phyloP scores from a whole-genome alignment of 2,797 vertebrate species.

The Anguilla pacifica region DNA sequence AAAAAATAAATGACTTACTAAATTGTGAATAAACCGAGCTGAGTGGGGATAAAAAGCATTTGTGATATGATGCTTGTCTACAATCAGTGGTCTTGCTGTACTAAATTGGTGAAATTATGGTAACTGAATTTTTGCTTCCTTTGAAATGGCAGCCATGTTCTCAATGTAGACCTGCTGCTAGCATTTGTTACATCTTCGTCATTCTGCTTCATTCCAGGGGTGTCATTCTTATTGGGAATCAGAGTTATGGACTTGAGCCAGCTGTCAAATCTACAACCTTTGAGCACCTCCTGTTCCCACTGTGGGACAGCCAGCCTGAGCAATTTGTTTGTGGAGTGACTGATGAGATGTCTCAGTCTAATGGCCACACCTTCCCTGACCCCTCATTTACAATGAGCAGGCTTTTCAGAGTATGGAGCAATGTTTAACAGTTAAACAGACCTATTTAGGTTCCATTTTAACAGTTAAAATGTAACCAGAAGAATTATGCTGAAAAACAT shows the following conservation, averaged over 20 bases:
- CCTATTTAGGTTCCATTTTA: not conserved
- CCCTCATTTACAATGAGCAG: constrained; percentile 52
- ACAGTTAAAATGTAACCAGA: not conserved
- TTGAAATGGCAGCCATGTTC: not conserved
- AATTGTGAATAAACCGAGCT: not conserved
- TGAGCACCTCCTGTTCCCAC: constrained; percentile 76
- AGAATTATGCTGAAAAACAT: not conserved
- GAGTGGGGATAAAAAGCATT: not conserved
- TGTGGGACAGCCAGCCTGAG: constrained; percentile 60
- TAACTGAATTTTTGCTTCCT: not conserved
- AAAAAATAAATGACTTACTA: not conserved
- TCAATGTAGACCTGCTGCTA: not conserved
- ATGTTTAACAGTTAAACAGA: not conserved
- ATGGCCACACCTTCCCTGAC: constrained; percentile 49
- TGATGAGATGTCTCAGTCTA: constrained; percentile 39
- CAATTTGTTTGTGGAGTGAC: constrained; percentile 73
- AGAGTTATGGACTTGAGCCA: constrained; percentile 79
- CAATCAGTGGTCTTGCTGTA: not conserved
- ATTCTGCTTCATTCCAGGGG: constrained; percentile 69
- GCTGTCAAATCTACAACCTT: constrained; percentile 63
- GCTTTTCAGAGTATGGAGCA: constrained; percentile 58
- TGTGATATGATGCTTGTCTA: not conserved
- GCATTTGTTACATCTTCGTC: not conserved
- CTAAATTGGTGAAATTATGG: not conserved
- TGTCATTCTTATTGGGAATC: constrained; percentile 74